Conservation (phyloP, 2,113 vertebrate species). For the Alectura lathami region DNA sequence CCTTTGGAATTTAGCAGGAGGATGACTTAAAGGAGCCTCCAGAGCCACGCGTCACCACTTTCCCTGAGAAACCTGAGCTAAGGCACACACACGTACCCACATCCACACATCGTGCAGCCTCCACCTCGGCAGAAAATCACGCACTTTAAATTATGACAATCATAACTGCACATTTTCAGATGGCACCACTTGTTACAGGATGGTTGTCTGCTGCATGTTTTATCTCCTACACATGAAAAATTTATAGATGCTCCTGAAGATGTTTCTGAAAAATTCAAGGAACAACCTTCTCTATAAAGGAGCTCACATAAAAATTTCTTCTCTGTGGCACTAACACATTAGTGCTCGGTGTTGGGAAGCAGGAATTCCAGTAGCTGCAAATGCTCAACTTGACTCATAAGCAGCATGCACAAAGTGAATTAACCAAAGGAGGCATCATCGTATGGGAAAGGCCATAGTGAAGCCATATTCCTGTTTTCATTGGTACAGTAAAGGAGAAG, state of each 20-base stretch:
- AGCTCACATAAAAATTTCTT: not conserved
- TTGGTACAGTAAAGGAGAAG: not conserved
- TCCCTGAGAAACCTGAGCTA: not conserved
- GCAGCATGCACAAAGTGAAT: not conserved
- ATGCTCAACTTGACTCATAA: not conserved
- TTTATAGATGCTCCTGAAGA: not conserved
- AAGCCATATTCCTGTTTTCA: not conserved
- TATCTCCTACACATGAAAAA: conserved; percentile 31
- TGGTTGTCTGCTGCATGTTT: not conserved
- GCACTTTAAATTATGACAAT: not conserved
- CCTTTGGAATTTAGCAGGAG: not conserved
- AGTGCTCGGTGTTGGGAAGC: not conserved
- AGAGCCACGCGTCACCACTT: not conserved
- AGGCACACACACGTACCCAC: accelerated
- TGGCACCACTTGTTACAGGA: not conserved
- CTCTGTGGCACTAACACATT: not conserved
- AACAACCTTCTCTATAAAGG: not conserved
- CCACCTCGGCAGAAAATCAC: not conserved
- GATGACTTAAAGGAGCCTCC: not conserved
- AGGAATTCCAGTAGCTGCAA: not conserved
- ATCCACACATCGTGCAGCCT: not conserved
- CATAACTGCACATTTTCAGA: not conserved
- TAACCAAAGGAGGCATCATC: not conserved
- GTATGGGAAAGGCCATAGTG: accelerated
- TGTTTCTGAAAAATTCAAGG: conserved; percentile 17